Percentiles rank a stretch among this genome's conserved stretches.
Evolutionary conservation across 2,113 vertebrate genomes (phyloP).

Genomic region (Suncus etruscus): DNA sequence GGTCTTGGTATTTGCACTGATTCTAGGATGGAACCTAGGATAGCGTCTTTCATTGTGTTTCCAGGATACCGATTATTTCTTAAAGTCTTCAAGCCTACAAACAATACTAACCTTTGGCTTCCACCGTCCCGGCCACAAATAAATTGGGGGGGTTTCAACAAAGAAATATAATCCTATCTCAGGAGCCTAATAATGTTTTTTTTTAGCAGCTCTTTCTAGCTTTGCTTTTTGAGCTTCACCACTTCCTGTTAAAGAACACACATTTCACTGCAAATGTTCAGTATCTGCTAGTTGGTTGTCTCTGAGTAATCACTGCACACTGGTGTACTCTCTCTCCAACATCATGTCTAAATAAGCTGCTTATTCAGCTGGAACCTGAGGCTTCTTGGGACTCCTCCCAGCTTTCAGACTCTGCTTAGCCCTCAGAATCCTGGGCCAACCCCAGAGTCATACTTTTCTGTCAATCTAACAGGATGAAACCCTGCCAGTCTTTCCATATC

Average conservation of each 20-base stretch:
- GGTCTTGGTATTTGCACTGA: no score
- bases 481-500: conserved; percentile 59
- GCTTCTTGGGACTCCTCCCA: conserved; percentile 35
- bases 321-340: background rate
- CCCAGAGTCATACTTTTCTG: conserved; percentile 44
- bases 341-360: conserved; percentile 48
- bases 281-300: background rate
- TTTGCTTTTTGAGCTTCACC: background rate
- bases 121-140: conserved; percentile 1
- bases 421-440: conserved; percentile 33
- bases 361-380: conserved; percentile 45
- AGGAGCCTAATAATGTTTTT: background rate
- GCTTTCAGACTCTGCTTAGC: conserved; percentile 25
- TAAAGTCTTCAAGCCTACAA: conserved; percentile 34
- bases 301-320: conserved; percentile 17
- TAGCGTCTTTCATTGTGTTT: no score
- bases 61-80: background rate
- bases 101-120: background rate
- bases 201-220: conserved; percentile 13
- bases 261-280: background rate
- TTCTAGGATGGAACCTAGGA: no score
- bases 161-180: background rate
- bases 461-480: conserved; percentile 21
- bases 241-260: conserved; percentile 30
- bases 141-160: conserved; percentile 11